Percentiles rank a stretch among this genome's conserved stretches.
Evolutionary conservation across 2,113 vertebrate genomes (phyloP).

Genomic region (Oreocharis arfaki): DNA sequence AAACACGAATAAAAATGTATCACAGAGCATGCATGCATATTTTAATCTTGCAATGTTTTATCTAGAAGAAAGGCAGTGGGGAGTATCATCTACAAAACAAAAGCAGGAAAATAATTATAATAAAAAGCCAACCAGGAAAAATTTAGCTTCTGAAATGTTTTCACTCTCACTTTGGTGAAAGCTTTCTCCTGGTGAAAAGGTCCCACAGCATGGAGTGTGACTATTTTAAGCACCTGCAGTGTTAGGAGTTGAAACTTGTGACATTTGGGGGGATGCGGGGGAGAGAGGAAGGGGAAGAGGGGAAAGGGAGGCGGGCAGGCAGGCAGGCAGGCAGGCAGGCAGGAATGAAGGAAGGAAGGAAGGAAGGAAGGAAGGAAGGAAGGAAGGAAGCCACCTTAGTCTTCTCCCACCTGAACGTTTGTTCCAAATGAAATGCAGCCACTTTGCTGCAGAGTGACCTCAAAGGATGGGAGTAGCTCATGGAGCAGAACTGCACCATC

Average conservation of each 20-base stretch:
- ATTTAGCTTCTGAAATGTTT: neutral
- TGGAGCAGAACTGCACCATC: neutral
- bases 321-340: too few relatives aligned
- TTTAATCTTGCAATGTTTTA: neutral
- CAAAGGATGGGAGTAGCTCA: neutral
- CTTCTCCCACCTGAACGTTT: neutral
- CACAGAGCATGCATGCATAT: neutral
- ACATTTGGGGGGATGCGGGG: neutral
- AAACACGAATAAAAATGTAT: neutral
- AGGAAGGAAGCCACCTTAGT: neutral
- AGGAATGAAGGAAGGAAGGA: too few relatives aligned
- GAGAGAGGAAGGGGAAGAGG: too few relatives aligned
- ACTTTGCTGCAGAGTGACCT: neutral
- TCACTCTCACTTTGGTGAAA: neutral
- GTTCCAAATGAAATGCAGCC: neutral
- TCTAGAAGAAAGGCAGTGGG: neutral
- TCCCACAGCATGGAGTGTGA: neutral
- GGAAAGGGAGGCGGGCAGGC: too few relatives aligned
- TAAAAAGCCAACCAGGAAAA: neutral
- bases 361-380: neutral
- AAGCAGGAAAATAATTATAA: neutral
- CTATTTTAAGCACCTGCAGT: neutral
- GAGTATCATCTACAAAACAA: neutral
- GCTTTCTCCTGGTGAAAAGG: neutral
- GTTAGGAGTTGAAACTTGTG: neutral